phyloP scores from a whole-genome alignment of 2,888 invertebrate genomes.

The Eupithecia centaureata region DNA sequence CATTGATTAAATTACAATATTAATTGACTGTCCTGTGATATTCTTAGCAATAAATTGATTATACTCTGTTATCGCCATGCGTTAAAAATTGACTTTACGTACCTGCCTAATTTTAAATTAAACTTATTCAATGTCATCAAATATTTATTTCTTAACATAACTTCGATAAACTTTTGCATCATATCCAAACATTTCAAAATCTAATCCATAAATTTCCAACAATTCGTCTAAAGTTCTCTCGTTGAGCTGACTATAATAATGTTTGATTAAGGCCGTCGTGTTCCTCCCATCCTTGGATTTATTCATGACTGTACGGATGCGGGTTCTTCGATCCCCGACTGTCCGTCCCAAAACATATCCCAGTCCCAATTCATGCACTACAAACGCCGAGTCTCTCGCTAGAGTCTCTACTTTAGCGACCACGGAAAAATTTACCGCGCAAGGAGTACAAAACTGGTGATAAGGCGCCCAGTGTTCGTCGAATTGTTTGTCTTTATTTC shows the following conservation, averaged over 20 bases:
- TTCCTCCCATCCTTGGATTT: slow-evolving; percentile 80
- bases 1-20: too few species aligned
- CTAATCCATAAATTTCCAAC: slow-evolving; percentile 85
- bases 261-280: slow-evolving; percentile 71
- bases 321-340: slow-evolving; percentile 75
- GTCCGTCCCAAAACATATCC: slow-evolving; percentile 79
- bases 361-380: slow-evolving; percentile 84
- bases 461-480: slow-evolving; percentile 88
- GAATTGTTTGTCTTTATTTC: slow-evolving; percentile 74
- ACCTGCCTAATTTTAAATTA: background rate
- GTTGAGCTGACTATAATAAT: slow-evolving; percentile 84
- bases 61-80: background rate
- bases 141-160: slow-evolving; percentile 76
- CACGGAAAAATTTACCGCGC: slow-evolving; percentile 86
- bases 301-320: slow-evolving; percentile 81
- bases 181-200: slow-evolving; percentile 89
- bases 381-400: slow-evolving; percentile 83
- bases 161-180: slow-evolving; percentile 82
- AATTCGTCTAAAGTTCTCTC: slow-evolving; percentile 82
- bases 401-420: slow-evolving; percentile 87
- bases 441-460: slow-evolving; percentile 86
- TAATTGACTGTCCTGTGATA: too few species aligned
- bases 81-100: background rate
- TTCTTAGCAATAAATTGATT: too few species aligned
- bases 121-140: slow-evolving; percentile 42